Evolutionary conservation across 2,888 invertebrate genomes (phyloP).

Genomic region (Mechanitis messenoides): DNA sequence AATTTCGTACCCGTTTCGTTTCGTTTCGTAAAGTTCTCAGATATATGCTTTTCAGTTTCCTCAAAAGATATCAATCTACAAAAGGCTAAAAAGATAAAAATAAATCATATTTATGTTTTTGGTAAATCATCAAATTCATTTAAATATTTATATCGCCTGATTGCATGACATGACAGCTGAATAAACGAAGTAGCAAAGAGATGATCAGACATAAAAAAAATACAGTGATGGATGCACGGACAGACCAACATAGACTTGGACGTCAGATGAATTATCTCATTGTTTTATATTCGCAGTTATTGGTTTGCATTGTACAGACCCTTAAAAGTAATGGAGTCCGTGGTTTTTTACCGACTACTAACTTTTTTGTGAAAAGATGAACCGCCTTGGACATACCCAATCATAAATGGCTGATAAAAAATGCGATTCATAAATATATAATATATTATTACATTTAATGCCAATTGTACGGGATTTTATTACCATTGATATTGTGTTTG

Average conservation of each 20-base stretch:
- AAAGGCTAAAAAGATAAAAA: background rate
- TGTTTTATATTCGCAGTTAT: constrained; percentile 1
- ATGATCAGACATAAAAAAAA: constrained; percentile 17
- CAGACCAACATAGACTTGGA: constrained; percentile 14
- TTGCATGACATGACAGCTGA: constrained; percentile 2
- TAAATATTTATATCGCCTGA: constrained; percentile 1
- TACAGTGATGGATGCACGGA: constrained; percentile 19
- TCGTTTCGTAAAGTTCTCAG: too few relatives aligned
- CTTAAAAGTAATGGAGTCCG: background rate
- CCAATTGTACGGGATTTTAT: background rate
- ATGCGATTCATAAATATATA: too few relatives aligned
- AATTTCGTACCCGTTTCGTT: too few relatives aligned
- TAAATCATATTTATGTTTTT: background rate
- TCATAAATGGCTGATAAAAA: too few relatives aligned
- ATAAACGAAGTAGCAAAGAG: constrained; percentile 1
- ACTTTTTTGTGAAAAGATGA: background rate
- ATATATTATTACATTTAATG: too few relatives aligned
- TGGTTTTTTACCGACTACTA: background rate
- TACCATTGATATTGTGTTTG: background rate
- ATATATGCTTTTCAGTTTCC: too few relatives aligned
- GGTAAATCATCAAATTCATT: background rate
- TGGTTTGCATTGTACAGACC: background rate
- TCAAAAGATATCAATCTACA: too few relatives aligned
- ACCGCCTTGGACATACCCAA: too few relatives aligned
- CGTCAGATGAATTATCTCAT: background rate